Conservation (phyloP, 2,888 invertebrate species). For the Eupsilia transversa region DNA sequence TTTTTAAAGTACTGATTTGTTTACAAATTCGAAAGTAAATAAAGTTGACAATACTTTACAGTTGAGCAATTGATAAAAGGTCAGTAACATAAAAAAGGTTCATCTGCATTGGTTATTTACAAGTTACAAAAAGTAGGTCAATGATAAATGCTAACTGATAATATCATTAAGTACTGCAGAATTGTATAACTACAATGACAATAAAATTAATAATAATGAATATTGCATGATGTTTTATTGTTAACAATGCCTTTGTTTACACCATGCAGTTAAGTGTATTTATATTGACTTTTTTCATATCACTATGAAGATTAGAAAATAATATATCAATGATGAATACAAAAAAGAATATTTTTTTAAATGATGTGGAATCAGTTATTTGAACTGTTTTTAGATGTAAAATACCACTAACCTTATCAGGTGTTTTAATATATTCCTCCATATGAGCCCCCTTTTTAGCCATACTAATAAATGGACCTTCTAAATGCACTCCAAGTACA, state of each 20-base stretch:
- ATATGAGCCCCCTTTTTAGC: constrained; percentile 98
- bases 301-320: constrained; percentile 17
- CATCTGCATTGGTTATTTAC: constrained; percentile 69
- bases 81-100: constrained; percentile 73
- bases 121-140: constrained; percentile 75
- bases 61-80: constrained; percentile 67
- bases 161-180: constrained; percentile 21
- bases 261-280: neutral
- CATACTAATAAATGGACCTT: constrained; percentile 98
- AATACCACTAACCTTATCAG: constrained; percentile 90
- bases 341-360: neutral
- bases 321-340: neutral
- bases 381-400: neutral
- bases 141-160: constrained; percentile 74
- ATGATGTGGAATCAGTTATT: neutral
- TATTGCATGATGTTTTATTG: constrained; percentile 27
- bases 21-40: constrained; percentile 11
- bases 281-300: neutral
- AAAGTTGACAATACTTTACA: neutral
- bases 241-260: constrained; percentile 18
- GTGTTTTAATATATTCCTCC: constrained; percentile 92
- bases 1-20: constrained; percentile 8
- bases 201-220: constrained; percentile 26
- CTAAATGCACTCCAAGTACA: constrained; percentile 97
- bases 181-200: constrained; percentile 24